Conservation (phyloP, 2,797 vertebrate genomes). For the Florisuga fusca region DNA sequence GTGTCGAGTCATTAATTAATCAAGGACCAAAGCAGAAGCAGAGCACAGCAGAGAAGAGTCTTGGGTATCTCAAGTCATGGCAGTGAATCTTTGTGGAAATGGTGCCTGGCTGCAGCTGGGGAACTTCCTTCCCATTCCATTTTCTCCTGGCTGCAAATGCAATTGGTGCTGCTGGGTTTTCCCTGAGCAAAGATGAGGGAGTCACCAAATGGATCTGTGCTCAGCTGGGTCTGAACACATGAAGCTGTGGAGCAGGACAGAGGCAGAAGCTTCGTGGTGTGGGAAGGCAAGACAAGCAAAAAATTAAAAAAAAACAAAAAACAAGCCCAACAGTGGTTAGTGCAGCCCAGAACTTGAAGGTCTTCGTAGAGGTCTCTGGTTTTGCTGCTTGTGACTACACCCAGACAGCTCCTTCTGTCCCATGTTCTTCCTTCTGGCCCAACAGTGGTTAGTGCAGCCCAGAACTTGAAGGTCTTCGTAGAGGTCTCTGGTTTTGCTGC, state of each 20-base stretch:
- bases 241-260: neutral
- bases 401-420: neutral
- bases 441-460: neutral
- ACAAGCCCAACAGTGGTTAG: too few species aligned
- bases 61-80: neutral
- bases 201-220: neutral
- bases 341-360: neutral
- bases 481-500: neutral
- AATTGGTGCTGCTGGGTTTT: neutral
- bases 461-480: neutral
- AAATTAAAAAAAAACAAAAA: too few species aligned
- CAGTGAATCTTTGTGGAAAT: neutral
- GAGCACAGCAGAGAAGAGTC: neutral
- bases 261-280: neutral
- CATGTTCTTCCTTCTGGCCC: fast-evolving
- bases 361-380: neutral
- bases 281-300: neutral
- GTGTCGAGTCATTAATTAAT: neutral
- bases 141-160: neutral
- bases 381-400: neutral
- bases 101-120: neutral
- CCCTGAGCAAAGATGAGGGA: neutral
- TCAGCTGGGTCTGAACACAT: neutral
- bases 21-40: neutral
- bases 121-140: neutral